These are phyloP conservation scores for Graphium colonna DNA, from an alignment of 2,888 invertebrate genomes.

Conservation along the genomic window DNA sequence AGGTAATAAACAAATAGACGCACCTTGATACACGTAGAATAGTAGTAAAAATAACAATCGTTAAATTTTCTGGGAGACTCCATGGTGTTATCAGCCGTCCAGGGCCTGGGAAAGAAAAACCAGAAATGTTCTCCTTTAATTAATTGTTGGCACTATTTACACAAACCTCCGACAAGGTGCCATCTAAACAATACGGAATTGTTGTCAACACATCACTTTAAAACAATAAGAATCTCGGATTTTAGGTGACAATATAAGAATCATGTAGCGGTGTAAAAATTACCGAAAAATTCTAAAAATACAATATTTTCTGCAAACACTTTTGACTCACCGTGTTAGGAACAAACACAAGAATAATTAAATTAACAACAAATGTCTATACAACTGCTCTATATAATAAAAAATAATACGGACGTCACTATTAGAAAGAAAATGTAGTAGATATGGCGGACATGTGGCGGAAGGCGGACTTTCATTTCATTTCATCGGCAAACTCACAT, in stretches of 20 bases:
- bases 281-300: slow-evolving; percentile 49
- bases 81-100: slow-evolving; percentile 72
- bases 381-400: slow-evolving; percentile 64
- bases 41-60: slow-evolving; percentile 94
- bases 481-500: slow-evolving; percentile 44
- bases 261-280: slow-evolving; percentile 64
- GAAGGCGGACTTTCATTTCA: slow-evolving; percentile 64
- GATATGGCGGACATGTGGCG: slow-evolving; percentile 77
- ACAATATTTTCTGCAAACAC: slow-evolving; percentile 34
- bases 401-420: slow-evolving; percentile 75
- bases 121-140: slow-evolving; percentile 25
- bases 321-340: slow-evolving; percentile 62
- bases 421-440: slow-evolving; percentile 67
- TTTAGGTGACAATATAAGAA: slow-evolving; percentile 69
- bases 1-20: slow-evolving; percentile 32
- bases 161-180: slow-evolving; percentile 38
- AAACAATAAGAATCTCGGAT: slow-evolving; percentile 46
- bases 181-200: slow-evolving; percentile 36
- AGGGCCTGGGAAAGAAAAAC: slow-evolving; percentile 58
- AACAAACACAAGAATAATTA: slow-evolving; percentile 67
- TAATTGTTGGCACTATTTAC: slow-evolving; percentile 29
- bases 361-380: slow-evolving; percentile 70
- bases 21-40: slow-evolving; percentile 92
- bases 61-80: slow-evolving; percentile 88
- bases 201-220: slow-evolving; percentile 26